phyloP scores from a whole-genome alignment of 2,888 invertebrate genomes.

The Gnatocerus cornutus region DNA sequence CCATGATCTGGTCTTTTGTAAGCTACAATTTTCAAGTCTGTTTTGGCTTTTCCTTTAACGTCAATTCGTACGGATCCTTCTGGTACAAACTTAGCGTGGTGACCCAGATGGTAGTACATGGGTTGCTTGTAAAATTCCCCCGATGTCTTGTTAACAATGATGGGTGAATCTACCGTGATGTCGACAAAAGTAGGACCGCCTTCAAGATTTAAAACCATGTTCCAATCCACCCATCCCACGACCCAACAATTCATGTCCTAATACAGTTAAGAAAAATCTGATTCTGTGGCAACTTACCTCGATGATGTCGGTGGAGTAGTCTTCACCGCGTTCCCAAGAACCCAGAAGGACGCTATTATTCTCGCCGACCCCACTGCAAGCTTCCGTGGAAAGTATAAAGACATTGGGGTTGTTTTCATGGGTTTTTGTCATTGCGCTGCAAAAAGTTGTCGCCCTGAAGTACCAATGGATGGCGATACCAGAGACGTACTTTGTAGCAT shows the following conservation, averaged over 20 bases:
- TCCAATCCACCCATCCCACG: conserved; percentile 94
- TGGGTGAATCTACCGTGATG: conserved; percentile 87
- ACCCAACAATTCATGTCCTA: conserved; percentile 84
- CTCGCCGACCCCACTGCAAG: conserved; percentile 71
- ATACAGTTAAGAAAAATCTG: too few species aligned
- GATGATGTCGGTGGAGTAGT: conserved; percentile 74
- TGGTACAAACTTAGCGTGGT: conserved; percentile 80
- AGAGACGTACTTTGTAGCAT: conserved; percentile 73
- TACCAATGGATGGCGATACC: conserved; percentile 93
- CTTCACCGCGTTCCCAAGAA: conserved; percentile 76
- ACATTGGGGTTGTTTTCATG: conserved; percentile 62
- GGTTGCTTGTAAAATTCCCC: conserved; percentile 93
- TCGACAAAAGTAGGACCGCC: conserved; percentile 89
- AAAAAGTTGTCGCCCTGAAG: conserved; percentile 76
- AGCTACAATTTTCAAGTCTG: conserved; percentile 65
- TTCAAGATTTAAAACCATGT: conserved; percentile 80
- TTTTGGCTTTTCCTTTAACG: not conserved
- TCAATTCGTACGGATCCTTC: conserved; percentile 72
- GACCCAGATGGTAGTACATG: conserved; percentile 88
- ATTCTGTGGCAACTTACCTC: conserved; percentile 68
- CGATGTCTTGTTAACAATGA: conserved; percentile 76
- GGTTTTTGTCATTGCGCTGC: conserved; percentile 64
- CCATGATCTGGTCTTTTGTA: conserved; percentile 73
- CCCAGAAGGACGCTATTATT: conserved; percentile 72
- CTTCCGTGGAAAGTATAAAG: conserved; percentile 79